Evolutionary conservation across 2,797 vertebrate genomes (phyloP).

Genomic region (Coregonus ussuriensis): DNA sequence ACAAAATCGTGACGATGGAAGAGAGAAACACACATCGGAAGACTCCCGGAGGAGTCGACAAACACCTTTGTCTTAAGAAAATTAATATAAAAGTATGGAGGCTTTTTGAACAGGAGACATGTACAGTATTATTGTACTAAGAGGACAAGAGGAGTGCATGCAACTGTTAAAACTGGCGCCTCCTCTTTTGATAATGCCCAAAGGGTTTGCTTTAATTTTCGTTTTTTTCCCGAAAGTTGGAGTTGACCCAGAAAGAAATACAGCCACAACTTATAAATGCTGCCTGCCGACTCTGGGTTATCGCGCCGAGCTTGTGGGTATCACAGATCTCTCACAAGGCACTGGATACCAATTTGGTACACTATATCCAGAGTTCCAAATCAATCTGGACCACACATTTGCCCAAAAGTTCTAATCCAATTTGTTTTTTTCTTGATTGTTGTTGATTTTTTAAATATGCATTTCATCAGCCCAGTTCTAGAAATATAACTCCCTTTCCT

Average conservation of each 20-base stretch:
- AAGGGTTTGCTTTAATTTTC: not conserved
- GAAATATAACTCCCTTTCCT: not conserved
- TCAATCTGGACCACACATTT: slow-evolving; percentile 51
- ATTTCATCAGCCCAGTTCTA: slow-evolving; percentile 18
- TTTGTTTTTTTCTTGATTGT: slow-evolving; percentile 15
- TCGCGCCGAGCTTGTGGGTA: slow-evolving; percentile 46
- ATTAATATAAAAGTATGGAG: not conserved
- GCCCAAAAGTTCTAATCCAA: slow-evolving; percentile 26
- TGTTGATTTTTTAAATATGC: slow-evolving; percentile 8
- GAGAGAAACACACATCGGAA: not conserved
- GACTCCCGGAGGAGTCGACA: not conserved
- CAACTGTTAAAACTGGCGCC: not conserved
- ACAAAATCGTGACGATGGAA: not conserved
- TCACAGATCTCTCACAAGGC: slow-evolving; percentile 70
- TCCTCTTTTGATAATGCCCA: slow-evolving; percentile 25
- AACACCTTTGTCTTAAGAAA: not conserved
- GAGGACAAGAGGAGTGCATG: not conserved
- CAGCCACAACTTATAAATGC: slow-evolving; percentile 71
- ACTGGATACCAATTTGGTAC: slow-evolving; percentile 69
- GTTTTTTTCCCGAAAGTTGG: not conserved
- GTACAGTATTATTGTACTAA: not conserved
- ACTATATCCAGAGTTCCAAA: slow-evolving; percentile 1
- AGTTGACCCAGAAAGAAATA: slow-evolving; percentile 37
- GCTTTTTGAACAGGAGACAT: slow-evolving; percentile 5
- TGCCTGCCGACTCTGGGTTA: slow-evolving; percentile 48